Evolutionary conservation across 2,888 invertebrate genomes (phyloP).

Genomic region (Galeruca laticollis): DNA sequence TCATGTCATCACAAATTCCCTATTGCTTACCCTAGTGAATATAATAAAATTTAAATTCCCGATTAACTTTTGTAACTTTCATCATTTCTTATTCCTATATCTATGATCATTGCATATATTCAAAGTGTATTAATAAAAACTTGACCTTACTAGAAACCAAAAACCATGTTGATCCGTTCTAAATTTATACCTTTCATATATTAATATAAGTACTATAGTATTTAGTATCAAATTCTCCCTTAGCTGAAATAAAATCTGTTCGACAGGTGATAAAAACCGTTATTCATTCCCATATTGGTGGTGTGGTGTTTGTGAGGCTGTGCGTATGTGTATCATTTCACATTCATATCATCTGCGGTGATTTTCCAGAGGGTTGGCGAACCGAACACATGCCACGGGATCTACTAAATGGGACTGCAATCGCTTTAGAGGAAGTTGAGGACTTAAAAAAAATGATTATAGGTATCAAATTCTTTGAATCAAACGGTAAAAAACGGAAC

Average conservation of each 20-base stretch:
- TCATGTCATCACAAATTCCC: no score
- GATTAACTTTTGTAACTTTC: no score
- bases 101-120: no score
- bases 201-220: no score
- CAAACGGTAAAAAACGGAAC: no score
- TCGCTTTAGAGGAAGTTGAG: constrained; percentile 9
- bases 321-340: constrained; percentile 16
- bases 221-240: constrained; percentile 9
- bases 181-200: no score
- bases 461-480: background rate
- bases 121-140: no score
- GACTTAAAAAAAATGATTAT: constrained; percentile 6
- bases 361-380: constrained; percentile 8
- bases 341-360: constrained; percentile 21
- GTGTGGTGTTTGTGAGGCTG: background rate
- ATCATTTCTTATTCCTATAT: no score
- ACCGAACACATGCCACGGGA: constrained; percentile 5
- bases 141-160: no score
- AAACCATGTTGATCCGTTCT: no score
- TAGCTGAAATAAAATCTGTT: constrained; percentile 5
- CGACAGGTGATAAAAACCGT: constrained; percentile 21
- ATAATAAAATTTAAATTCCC: no score
- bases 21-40: no score
- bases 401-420: background rate
- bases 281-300: constrained; percentile 18